Evolutionary conservation across 1,140 invertebrate genomes (phyloP), one percentile per base, ranked within the genome.

Genomic region (Oreohelix idahoensis): DNA sequence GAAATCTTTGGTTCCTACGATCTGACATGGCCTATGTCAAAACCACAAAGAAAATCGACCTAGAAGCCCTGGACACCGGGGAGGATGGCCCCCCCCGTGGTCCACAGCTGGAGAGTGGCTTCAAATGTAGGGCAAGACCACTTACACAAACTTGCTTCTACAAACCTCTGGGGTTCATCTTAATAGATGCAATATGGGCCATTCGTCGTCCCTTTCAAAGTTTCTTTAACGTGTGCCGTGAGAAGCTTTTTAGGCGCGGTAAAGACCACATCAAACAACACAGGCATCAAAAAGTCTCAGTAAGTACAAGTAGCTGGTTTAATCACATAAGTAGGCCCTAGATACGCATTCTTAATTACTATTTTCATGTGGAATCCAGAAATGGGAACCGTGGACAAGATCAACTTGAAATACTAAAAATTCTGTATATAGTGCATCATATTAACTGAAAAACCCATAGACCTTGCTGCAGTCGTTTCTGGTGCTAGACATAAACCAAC

Each of bases 211-310:
- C 53, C 32, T n/a, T n/a, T n/a, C n/a, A n/a, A 77, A 51, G 49
- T 77, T 45, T 58, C 29, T 35, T 8, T 36, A 53, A 32, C 53
- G 75, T 38, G 75, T n/a, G n/a, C n/a, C n/a, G n/a, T n/a, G 75
- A 53, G 75, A 77, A 77, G 42, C 75, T 35, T 77, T 77, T 58
- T n/a, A n/a, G n/a, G n/a, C n/a, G n/a, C n/a, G n/a, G n/a, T n/a
- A n/a, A n/a, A n/a, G 75, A 45, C 4, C 53, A 77, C 36, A 77
- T 45, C 45, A 45, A 77, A 32, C 53, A 77, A 58, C 75, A 77
- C 49, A 51, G 75, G 36, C 75, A 77, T 38, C 75, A 77, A 38
- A 77, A 77, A 26, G n/a, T n/a, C 45, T 77, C 10, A 53, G 75
- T 38, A 51, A n/a, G n/a, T n/a, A 35, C 20, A 66, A 45, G 45